Percentiles rank a stretch among this genome's conserved stretches.
These are phyloP conservation scores for Anolis sagrei DNA, from an alignment of 2,113 vertebrate genomes.

Conservation along the genomic window DNA sequence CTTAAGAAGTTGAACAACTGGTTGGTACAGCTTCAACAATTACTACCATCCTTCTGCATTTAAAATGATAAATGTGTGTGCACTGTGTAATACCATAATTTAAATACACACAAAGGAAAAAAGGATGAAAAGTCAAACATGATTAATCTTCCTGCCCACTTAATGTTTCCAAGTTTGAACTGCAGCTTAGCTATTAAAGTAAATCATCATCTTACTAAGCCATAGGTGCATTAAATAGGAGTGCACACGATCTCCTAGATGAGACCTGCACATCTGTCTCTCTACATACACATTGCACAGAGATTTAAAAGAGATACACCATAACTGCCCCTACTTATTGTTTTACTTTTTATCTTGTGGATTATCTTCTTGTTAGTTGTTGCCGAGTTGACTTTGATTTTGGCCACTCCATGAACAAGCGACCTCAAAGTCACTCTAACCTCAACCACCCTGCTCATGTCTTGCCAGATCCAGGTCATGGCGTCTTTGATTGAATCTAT, in stretches of 20 bases:
- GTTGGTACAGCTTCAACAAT: neutral
- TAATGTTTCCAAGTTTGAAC: neutral
- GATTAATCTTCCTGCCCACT: neutral
- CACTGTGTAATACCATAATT: neutral
- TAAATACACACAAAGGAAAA: neutral
- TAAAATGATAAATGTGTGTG: constrained; percentile 2
- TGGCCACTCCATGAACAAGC: too few species aligned
- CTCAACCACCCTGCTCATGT: too few species aligned
- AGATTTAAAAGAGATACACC: neutral
- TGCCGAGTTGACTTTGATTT: too few species aligned
- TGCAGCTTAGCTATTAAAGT: neutral
- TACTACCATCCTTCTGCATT: neutral
- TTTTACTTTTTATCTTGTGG: neutral
- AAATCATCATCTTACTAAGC: neutral
- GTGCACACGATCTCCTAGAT: neutral
- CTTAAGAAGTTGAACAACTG: neutral
- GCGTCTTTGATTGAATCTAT: too few species aligned
- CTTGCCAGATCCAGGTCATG: too few species aligned
- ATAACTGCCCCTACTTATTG: neutral
- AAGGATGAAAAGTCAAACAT: neutral
- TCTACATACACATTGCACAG: too few species aligned
- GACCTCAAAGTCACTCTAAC: too few species aligned
- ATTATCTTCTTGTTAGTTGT: too few species aligned
- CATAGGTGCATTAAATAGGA: neutral
- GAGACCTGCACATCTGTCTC: neutral